Conservation (phyloP, 2,797 vertebrate species). For the Vultur gryphus region DNA sequence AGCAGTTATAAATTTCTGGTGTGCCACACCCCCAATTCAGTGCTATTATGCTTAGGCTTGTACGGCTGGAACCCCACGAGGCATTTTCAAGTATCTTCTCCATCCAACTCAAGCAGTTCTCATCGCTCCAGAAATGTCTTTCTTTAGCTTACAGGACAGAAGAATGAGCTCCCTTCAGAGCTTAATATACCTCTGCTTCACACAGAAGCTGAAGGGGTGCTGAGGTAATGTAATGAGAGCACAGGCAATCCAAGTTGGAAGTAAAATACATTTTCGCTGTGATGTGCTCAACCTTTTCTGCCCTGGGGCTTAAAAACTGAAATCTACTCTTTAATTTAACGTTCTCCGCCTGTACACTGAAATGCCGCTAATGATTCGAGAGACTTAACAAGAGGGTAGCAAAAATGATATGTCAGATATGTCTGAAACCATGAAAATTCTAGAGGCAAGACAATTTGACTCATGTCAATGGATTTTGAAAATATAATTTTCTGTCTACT, state of each 20-base stretch:
- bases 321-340: slow-evolving; percentile 60
- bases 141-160: slow-evolving; percentile 7
- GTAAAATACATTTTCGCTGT: slow-evolving; percentile 60
- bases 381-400: slow-evolving; percentile 48
- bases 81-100: slow-evolving; percentile 39
- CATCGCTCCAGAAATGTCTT: slow-evolving; percentile 26
- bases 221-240: slow-evolving; percentile 42
- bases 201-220: background rate
- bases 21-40: background rate
- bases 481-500: background rate
- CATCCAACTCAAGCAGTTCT: slow-evolving; percentile 34
- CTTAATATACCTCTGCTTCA: slow-evolving; percentile 32
- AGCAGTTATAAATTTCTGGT: slow-evolving; percentile 10
- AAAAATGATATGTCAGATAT: slow-evolving; percentile 7
- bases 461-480: slow-evolving; percentile 29
- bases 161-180: slow-evolving; percentile 54
- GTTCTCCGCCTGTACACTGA: slow-evolving; percentile 6
- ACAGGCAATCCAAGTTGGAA: slow-evolving; percentile 45
- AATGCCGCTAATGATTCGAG: slow-evolving; percentile 32
- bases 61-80: background rate
- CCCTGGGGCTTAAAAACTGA: slow-evolving; percentile 58
- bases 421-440: slow-evolving; percentile 35
- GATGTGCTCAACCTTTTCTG: slow-evolving; percentile 59
- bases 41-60: background rate
- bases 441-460: background rate